Conservation (phyloP, 2,113 vertebrate genomes). For the Sapajus apella region DNA sequence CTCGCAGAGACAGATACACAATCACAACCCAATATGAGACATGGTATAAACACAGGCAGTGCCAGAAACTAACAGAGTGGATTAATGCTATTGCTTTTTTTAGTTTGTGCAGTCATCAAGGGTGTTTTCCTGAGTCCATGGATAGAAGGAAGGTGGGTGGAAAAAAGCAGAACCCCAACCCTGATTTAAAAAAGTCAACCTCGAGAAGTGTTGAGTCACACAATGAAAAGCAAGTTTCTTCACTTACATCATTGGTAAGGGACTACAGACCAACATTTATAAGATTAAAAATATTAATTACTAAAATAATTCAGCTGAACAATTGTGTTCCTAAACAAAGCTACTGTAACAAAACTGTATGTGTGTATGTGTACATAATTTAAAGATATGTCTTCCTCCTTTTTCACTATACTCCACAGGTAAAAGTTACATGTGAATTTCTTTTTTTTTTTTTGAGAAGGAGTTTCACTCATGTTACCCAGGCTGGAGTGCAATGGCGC, state of each 20-base stretch:
- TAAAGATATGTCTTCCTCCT: background rate
- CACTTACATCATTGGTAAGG: background rate
- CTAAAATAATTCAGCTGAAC: background rate
- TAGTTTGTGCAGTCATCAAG: background rate
- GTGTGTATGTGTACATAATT: background rate
- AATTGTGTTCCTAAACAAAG: background rate
- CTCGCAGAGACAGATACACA: background rate
- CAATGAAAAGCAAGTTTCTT: background rate
- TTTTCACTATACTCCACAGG: background rate
- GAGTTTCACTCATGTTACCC: too few relatives aligned
- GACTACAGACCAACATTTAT: background rate
- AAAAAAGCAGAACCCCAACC: background rate
- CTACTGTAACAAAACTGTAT: background rate
- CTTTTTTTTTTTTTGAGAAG: background rate
- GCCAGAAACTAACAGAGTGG: too few relatives aligned
- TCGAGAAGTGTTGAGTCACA: background rate
- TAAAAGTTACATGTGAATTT: background rate
- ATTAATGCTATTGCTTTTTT: background rate
- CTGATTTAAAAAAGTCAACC: background rate
- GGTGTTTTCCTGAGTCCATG: background rate
- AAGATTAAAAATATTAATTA: slow-evolving; percentile 6
- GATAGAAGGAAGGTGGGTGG: background rate
- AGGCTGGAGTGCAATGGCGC: too few relatives aligned
- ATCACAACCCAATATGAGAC: background rate
- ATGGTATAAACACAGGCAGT: background rate